Evolutionary conservation across 2,888 invertebrate species (phyloP).

Genomic region (Chalcis sispes): DNA sequence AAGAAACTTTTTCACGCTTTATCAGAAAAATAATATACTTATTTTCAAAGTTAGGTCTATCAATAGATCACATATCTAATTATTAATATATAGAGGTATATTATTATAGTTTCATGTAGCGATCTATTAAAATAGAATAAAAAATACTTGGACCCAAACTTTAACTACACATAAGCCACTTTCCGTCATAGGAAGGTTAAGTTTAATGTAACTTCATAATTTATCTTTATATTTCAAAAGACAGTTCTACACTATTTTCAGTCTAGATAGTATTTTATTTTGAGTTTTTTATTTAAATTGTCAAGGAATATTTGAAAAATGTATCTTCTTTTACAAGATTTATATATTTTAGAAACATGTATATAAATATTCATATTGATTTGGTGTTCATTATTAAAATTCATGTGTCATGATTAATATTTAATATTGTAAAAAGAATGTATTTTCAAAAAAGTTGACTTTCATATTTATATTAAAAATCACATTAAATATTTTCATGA

Average conservation of each 20-base stretch:
- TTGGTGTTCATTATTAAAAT: conserved; percentile 46
- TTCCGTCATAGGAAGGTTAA: conserved; percentile 52
- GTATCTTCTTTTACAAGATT: conserved; percentile 1
- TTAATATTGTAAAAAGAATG: conserved; percentile 29
- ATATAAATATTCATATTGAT: conserved; percentile 40
- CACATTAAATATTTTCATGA: background rate
- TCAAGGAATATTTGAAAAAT: conserved; percentile 30
- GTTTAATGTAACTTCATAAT: conserved; percentile 43
- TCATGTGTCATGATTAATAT: conserved; percentile 10
- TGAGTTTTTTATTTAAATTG: conserved; percentile 25
- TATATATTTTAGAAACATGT: conserved; percentile 31
- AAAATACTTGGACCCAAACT: conserved; percentile 51
- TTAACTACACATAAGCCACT: conserved; percentile 41
- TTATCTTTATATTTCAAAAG: conserved; percentile 49
- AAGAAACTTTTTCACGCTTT: conserved; percentile 28
- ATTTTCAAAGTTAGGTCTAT: conserved; percentile 30
- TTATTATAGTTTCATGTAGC: conserved; percentile 19
- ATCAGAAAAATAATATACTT: conserved; percentile 41
- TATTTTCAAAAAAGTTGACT: conserved; percentile 35
- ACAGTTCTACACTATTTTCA: conserved; percentile 50
- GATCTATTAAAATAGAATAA: conserved; percentile 48
- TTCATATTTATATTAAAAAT: conserved; percentile 39
- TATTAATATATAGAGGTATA: conserved; percentile 33
- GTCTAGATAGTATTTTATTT: conserved; percentile 37
- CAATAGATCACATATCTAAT: conserved; percentile 29